Evolutionary conservation across 2,113 vertebrate species (phyloP), one percentile per base, ranked within the genome.

Genomic region (Emydura subglobosa): DNA sequence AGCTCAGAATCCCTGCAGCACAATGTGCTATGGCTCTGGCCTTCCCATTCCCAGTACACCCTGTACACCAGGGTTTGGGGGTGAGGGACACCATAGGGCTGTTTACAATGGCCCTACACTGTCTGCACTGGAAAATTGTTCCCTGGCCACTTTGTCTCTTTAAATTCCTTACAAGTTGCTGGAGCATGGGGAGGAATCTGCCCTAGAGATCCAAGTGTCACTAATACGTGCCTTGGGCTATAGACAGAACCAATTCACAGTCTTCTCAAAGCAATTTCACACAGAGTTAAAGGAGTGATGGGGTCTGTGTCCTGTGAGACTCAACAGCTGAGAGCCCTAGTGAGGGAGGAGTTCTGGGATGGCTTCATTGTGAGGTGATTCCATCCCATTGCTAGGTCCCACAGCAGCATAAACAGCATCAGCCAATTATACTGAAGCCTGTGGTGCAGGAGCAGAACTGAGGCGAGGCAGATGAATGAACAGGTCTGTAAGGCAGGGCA

Each of bases 371-470:
- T 21, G 16, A 39, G 17, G 65, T n/a, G 34, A 39, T 68, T n/a
- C 4, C 79, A 0, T 59, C 27, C 44, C 8, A 24, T 14, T 24
- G 12, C 0, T 0, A 55, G 78, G 39, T 34, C 53, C 7, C 80
- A 65, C 74, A 85, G 54, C 80, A 42, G 5, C 55, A 0, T 1
- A 59, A 74, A 61, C 53, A 6, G 0, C n/a, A 42, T 21, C 4
- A 78, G 21, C 27, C 42, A 80, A 44, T 50, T 59, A 31, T 81
- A 29, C 34, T 94, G 47, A 29, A 27, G 11, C 24, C 57, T 72
- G 9, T 72, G n/a, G 68, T 53, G 74, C 86, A 34, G 3, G 29
- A 84, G 80, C 54, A 53, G 34, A 29, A 11, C 68, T 82, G 4
- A 27, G 55, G 59, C 5, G 27, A 49, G 57, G 39, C 27, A 68